phyloP scores from a whole-genome alignment of 2,113 vertebrate genomes.

The Polyodon spathula region DNA sequence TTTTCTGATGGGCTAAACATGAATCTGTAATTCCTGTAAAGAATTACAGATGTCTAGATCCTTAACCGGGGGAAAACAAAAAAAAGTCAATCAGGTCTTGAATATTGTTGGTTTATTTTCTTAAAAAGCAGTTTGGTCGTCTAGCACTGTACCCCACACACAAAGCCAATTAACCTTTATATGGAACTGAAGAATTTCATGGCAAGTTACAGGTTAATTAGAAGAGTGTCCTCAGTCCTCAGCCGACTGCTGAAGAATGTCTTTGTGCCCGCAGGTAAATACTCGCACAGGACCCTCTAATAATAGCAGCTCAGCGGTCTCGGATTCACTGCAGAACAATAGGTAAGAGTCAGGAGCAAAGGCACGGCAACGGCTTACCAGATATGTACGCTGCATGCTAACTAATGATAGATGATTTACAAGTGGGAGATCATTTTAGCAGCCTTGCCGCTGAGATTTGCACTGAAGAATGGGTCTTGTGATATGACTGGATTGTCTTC shows the following conservation, averaged over 20 bases:
- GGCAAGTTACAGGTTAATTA: conserved; percentile 38
- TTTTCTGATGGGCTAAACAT: conserved; percentile 26
- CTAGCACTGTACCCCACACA: background rate
- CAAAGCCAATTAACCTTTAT: conserved; percentile 45
- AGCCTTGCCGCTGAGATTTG: no score
- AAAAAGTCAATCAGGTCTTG: no score
- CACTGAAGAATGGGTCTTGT: no score
- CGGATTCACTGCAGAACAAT: conserved; percentile 80
- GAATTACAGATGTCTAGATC: no score
- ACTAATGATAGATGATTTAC: no score
- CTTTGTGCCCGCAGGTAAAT: conserved; percentile 77
- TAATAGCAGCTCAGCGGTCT: conserved; percentile 57
- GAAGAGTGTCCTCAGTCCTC: conserved; percentile 15
- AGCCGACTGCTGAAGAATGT: conserved; percentile 12
- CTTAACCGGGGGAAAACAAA: no score
- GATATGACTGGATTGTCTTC: no score
- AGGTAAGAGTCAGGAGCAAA: conserved; percentile 65
- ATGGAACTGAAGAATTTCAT: conserved; percentile 22
- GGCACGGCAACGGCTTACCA: no score
- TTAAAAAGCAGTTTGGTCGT: background rate
- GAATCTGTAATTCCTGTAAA: conserved; percentile 34
- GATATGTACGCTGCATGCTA: no score
- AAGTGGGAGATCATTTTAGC: no score
- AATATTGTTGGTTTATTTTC: conserved; percentile 9
- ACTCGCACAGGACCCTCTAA: conserved; percentile 76